A percentile compares a stretch with the other conserved stretches of the same genome.
These are phyloP conservation scores for Orussus abietinus DNA, from an alignment of 1,140 invertebrate species.

Conservation along the genomic window DNA sequence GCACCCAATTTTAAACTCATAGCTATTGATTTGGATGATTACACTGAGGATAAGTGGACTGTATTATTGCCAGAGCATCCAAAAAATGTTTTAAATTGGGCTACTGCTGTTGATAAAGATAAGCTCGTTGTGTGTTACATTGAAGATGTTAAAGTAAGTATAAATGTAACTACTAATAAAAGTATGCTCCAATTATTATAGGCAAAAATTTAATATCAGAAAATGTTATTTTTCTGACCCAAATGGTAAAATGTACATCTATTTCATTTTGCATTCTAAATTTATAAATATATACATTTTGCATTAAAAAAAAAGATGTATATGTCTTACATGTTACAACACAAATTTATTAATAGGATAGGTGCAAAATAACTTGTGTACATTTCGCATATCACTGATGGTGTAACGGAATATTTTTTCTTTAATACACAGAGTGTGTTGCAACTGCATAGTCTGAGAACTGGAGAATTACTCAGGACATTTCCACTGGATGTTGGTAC, in stretches of 20 bases:
- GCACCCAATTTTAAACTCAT: slow-evolving; percentile 89
- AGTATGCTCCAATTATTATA: too few relatives aligned
- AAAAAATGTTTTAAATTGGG: slow-evolving; percentile 88
- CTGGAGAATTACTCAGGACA: slow-evolving; percentile 67
- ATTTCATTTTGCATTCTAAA: slow-evolving; percentile 9
- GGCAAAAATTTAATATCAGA: slow-evolving; percentile 4
- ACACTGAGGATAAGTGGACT: slow-evolving; percentile 74
- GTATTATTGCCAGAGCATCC: slow-evolving; percentile 81
- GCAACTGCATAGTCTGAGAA: slow-evolving; percentile 73
- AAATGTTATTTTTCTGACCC: too few relatives aligned
- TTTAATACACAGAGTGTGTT: slow-evolving; percentile 77
- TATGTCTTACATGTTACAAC: too few relatives aligned
- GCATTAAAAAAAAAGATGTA: too few relatives aligned
- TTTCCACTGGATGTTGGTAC: slow-evolving; percentile 86
- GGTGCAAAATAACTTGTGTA: slow-evolving; percentile 4
- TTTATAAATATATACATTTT: slow-evolving; percentile 3
- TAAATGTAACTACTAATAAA: slow-evolving; percentile 6
- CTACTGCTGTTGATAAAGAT: slow-evolving; percentile 73
- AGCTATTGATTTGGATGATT: slow-evolving; percentile 81
- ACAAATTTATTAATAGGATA: neutral
- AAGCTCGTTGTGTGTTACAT: slow-evolving; percentile 91
- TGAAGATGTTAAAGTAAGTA: slow-evolving; percentile 86
- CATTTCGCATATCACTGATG: slow-evolving; percentile 16
- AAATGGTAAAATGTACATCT: slow-evolving; percentile 1
- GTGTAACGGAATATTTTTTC: slow-evolving; percentile 18